Base-by-base conservation (phyloP, 1,140 invertebrate genomes). In the Drosophila simulans region DNA sequence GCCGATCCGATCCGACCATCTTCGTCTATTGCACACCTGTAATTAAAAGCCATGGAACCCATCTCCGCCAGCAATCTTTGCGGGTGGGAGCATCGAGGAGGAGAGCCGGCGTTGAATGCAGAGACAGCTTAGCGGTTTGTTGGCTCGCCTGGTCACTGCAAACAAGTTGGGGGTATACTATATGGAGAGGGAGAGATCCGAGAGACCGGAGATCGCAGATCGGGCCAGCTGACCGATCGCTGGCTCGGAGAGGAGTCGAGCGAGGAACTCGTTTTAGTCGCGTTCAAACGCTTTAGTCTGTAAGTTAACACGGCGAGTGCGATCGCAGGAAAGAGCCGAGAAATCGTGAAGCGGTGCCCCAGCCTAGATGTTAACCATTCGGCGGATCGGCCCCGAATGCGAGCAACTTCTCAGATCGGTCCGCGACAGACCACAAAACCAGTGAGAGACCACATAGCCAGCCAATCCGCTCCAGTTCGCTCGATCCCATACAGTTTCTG, bases 221-320 rank as follows among this genome's bases (percentile, higher is more conserved):
- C 66, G 35, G 52, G 72, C 71, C 52, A 71, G 75, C 65, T 88
- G 82, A 78, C 82, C 84, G 71, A 51, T 27, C 49, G 37, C 22
- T 56, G 65, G 45, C 55, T 62, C 63, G 59, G 84, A 80, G 84
- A 89, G 84, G 68, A 89, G 68, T 62, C 65, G 53, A 64, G 62
- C 69, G 46, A 62, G 68, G 77, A 84, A 90, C 85, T 78, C 72
- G 84, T 89, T 89, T 89, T 90, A 89, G 84, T 89, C 78, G 84
- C 84, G 84, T 89, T 75, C 84, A 89, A 89, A 89, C 84, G 80
- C 85, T 89, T 89, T 89, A 89, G 84, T 89, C 84, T 89, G 85
- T 89, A 89, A 89, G 84, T 88, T 72, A 78, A 58, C 76, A 48
- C 77, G 56, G 69, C 74, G 56, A 80, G 52, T 79, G 80, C 75